Evolutionary conservation across 2,797 vertebrate species (phyloP), one percentile per base, ranked within the genome.

Genomic region (Lepilemur septentrionalis): DNA sequence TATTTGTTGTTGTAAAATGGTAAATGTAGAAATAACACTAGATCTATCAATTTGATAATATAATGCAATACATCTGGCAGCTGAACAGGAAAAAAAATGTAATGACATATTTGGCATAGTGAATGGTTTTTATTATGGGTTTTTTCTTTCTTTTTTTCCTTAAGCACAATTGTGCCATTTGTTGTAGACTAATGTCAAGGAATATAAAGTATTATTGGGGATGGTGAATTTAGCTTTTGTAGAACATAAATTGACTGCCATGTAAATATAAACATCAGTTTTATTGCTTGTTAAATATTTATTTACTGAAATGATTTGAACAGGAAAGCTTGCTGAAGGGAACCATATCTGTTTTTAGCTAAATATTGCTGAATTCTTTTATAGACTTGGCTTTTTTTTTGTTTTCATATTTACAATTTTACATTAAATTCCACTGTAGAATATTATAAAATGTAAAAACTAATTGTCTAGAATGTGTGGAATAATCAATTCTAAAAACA

Each of bases 1-100:
- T 98, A 98, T 99, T 99, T 99, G 98, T 99, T 99, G 98, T 98
- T 98, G 93, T 97, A 98, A 98, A 98, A 98, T 97, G 96, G 97
- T 98, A 98, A 98, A 98, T 98, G 98, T 98, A 98, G 98, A 98
- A 98, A 98, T 98, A 98, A 98, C 98, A 98, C 97, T 97, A 98
- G 98, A 98, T 98, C 98, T 98, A 98, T 98, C 98, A 98, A 98
- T 98, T 98, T 97, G 98, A 98, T 98, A 98, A 98, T 98, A 98
- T 98, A 98, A 98, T 97, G 97, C 97, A 98, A 98, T 98, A 91
- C 97, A 97, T 98, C 97, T 98, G 98, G 98, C 98, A 98, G 96
- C 97, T 97, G 97, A 98, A 98, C 97, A 97, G 97, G 96, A 88
- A 35, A 96, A 98, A 98, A 98, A 98, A 94, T 95, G 91, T 97